Base-by-base conservation (phyloP, 2,888 invertebrate genomes). In the Ptychoptera albimana region DNA sequence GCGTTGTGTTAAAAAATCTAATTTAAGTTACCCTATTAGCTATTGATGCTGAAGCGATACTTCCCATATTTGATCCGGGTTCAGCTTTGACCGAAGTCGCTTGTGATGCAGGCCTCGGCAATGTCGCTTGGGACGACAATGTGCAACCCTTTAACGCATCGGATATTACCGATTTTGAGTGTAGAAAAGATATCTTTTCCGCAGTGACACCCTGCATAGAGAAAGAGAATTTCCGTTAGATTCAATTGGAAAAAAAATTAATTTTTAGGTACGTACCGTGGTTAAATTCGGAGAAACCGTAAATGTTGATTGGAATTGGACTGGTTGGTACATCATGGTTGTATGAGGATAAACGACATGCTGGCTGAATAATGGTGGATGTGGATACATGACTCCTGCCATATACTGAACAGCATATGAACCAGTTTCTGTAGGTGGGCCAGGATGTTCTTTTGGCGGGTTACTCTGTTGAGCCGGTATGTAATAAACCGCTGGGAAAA, bases 301-400 rank as follows among this genome's bases (percentile, higher is more conserved):
- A 15, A 42, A 16, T 16, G 42, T n/a, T 42, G 23, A 31, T 31
- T 30, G 40, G 46, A 68, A 63, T 2, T 68, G 55, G 51, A 69
- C 57, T 0, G 80, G 70, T 14, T 77, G 70, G 55, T 79, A 82
- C 62, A 82, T 67, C 53, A 79, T 69, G 1, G 77, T 71, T 0
- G 70, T 62, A 48, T 66, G 71, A 0, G 71, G 68, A 46, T 71
- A 73, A 60, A 67, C 58, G 60, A 45, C 11, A n/a, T 46, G 44
- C 31, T 47, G 47, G 1, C 65, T 60, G 50, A 71, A 69, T 35
- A 73, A 54, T n/a, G 71, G 59, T 42, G 71, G 68, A 54, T 71
- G 70, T 50, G 73, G 69, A 54, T 75, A 77, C 60, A 77, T 68
- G 50, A 77, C 62, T 3, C 72, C 69, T 5, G 74, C 66, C 65